These are phyloP conservation scores for Pseudobourletiella spinata DNA, from an alignment of 1,140 invertebrate species.

Conservation along the genomic window DNA sequence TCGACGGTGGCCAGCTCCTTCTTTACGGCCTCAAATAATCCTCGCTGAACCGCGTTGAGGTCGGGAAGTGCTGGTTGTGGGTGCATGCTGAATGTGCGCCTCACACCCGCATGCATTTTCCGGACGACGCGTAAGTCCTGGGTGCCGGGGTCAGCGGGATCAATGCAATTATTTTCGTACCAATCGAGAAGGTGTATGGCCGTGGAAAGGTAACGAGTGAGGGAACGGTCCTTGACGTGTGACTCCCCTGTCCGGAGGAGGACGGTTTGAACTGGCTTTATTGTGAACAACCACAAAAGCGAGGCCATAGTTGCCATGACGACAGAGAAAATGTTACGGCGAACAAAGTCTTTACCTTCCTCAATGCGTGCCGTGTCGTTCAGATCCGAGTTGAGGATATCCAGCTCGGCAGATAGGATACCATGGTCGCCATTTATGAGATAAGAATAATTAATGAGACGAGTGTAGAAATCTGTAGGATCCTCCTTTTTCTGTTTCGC, in stretches of 20 bases:
- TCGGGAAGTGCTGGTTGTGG: conserved; percentile 1
- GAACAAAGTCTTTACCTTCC: conserved; percentile 21
- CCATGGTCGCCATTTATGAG: too few species aligned
- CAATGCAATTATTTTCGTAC: conserved; percentile 23
- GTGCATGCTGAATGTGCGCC: conserved; percentile 7
- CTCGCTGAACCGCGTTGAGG: conserved; percentile 5
- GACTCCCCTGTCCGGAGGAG: too few species aligned
- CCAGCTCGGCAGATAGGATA: neutral
- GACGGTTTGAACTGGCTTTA: too few species aligned
- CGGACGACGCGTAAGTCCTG: too few species aligned
- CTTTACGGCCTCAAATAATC: conserved; percentile 3
- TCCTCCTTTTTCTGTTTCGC: too few species aligned
- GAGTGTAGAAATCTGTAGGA: too few species aligned
- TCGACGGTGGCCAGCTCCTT: conserved; percentile 1
- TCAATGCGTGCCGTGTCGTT: conserved; percentile 11
- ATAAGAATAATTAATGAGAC: too few species aligned
- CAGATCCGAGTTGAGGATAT: conserved; percentile 2
- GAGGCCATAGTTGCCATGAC: conserved; percentile 27
- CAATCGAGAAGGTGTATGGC: too few species aligned
- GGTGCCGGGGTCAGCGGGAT: conserved; percentile 20
- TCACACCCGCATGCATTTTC: too few species aligned
- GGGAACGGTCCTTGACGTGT: too few species aligned
- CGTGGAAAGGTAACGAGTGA: too few species aligned
- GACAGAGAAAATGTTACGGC: conserved; percentile 28
- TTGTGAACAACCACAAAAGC: too few species aligned